A percentile compares a stretch with the other conserved stretches of the same genome.
These are phyloP conservation scores for Sinosuthora webbiana DNA, from an alignment of 2,113 vertebrate genomes.

Conservation along the genomic window DNA sequence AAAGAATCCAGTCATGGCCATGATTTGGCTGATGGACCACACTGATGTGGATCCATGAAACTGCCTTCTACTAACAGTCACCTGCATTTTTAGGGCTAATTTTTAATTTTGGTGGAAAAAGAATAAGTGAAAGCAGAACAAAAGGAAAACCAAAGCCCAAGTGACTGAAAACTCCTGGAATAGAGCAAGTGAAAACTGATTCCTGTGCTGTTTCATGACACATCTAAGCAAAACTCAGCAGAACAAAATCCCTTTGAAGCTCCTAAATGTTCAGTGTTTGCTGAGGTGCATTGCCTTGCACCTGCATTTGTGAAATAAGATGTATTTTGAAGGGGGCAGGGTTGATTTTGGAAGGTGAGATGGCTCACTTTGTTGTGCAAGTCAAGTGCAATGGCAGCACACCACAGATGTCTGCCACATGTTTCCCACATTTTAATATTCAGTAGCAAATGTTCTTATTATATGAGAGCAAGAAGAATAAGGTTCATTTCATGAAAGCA, in stretches of 20 bases:
- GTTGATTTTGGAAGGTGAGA: slow-evolving; percentile 55
- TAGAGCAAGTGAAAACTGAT: background rate
- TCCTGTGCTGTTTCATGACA: background rate
- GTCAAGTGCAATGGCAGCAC: slow-evolving; percentile 47
- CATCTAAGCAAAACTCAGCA: background rate
- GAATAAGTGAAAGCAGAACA: background rate
- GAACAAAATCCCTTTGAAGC: slow-evolving; percentile 31
- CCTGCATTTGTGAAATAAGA: slow-evolving; percentile 10
- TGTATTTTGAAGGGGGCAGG: background rate
- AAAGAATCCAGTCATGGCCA: background rate
- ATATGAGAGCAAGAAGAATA: slow-evolving; percentile 52
- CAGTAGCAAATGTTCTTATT: slow-evolving; percentile 47
- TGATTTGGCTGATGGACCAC: background rate
- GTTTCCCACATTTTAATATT: slow-evolving; percentile 45
- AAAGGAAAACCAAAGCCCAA: background rate
- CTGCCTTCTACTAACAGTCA: background rate
- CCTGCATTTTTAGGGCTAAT: background rate
- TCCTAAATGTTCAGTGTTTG: background rate
- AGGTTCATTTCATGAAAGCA: slow-evolving; percentile 43
- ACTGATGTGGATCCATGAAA: background rate
- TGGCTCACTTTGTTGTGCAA: slow-evolving; percentile 33
- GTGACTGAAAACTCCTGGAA: background rate
- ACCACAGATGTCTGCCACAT: slow-evolving; percentile 61
- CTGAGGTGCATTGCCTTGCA: slow-evolving; percentile 28
- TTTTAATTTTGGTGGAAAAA: background rate